A percentile compares a stretch with the other conserved stretches of the same genome.
phyloP scores from a whole-genome alignment of 2,888 invertebrate species.

The Habroteleia sp. region DNA sequence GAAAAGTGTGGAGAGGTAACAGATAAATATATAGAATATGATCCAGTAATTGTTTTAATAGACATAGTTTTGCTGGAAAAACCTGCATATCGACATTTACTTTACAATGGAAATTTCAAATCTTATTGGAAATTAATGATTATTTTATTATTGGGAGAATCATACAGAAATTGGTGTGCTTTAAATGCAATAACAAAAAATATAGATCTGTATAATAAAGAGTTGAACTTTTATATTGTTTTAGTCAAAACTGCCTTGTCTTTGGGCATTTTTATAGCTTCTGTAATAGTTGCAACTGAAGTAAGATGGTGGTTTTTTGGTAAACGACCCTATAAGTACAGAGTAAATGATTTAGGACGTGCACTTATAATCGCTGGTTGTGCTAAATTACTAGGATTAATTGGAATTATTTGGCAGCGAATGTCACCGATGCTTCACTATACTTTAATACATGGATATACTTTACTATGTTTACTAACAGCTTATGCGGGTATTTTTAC shows the following conservation, averaged over 20 bases:
- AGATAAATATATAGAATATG: conserved; percentile 96
- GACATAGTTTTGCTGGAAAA: conserved; percentile 91
- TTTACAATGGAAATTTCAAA: conserved; percentile 90
- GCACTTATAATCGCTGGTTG: conserved; percentile 77
- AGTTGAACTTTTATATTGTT: conserved; percentile 75
- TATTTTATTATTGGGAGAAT: conserved; percentile 89
- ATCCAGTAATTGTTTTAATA: conserved; percentile 92
- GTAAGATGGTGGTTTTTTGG: conserved; percentile 70
- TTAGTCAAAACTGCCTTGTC: conserved; percentile 73
- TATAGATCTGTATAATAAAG: conserved; percentile 67
- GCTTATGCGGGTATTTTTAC: conserved; percentile 86
- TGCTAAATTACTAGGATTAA: conserved; percentile 75
- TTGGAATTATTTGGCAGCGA: conserved; percentile 77
- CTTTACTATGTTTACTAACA: conserved; percentile 84
- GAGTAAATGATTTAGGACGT: conserved; percentile 68
- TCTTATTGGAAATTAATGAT: conserved; percentile 90
- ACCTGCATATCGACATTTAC: conserved; percentile 91
- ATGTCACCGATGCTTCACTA: conserved; percentile 73
- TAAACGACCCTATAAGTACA: conserved; percentile 70
- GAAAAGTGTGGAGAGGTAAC: conserved; percentile 87
- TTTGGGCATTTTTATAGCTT: conserved; percentile 69
- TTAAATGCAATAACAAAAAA: conserved; percentile 47
- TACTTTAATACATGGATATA: conserved; percentile 85
- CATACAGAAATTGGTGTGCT: conserved; percentile 86
- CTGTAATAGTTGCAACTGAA: conserved; percentile 73